Evolutionary conservation across 2,113 vertebrate genomes (phyloP), one percentile per base, ranked within the genome.

Genomic region (Chlamydotis undulata): DNA sequence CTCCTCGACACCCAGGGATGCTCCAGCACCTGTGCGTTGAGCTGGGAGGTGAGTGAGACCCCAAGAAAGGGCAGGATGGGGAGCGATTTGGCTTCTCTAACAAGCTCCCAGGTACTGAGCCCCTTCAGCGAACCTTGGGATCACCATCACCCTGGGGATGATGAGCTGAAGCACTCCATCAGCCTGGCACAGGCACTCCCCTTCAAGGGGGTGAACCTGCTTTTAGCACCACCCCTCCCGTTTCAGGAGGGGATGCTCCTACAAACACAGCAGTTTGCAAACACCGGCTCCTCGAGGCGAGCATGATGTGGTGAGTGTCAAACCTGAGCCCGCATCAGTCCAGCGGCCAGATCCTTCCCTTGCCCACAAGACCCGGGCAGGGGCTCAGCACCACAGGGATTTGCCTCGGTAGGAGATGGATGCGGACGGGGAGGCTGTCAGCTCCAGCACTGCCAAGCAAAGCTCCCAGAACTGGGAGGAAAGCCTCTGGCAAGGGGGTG

Each of bases 231-330:
- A 18, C 3, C 25, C 28, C 18, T 24, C 22, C 1, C 1, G 41
- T 50, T 65, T n/a, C 4, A 13, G 41, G 31, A 90, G 45, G 11
- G 28, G 25, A 71, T 28, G 25, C 10, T 45, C n/a, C 59, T 45
- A 24, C 3, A 28, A 55, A 55, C 0, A 2, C 8, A 23, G 57
- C 8, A 6, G 8, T 74, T 70, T 33, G 49, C 39, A 65, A 47
- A 47, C 0, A 3, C 11, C 1, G 3, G 33, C 39, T 60, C 28
- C 28, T 43, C 0, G 1, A 70, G 25, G 41, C 1, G 6, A 33
- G 56, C 28, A 50, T 0, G 2, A 19, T 24, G 21, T 1, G 7
- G 45, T 15, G 18, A 39, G 33, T 57, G 52, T 67, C 45, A 61
- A 33, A 49, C 6, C 37, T 4, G 16, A 73, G 69, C 33, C 17